Evolutionary conservation across 2,888 invertebrate genomes (phyloP).

Genomic region (Xestia ashworthii): DNA sequence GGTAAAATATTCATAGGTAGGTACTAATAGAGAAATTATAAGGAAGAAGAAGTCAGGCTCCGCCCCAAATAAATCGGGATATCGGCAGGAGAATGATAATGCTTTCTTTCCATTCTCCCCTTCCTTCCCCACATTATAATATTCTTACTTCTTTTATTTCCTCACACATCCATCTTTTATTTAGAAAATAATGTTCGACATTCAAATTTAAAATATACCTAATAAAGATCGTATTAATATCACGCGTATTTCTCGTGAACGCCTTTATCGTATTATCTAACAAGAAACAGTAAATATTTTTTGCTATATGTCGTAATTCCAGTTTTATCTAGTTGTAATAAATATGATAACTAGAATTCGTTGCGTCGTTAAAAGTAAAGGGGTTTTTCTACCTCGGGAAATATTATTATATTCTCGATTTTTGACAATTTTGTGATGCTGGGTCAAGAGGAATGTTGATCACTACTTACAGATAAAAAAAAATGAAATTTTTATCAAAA

Average conservation of each 20-base stretch:
- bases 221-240: background rate
- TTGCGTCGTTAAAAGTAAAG: background rate
- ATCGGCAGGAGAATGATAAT: background rate
- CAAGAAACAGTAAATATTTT: constrained; percentile 25
- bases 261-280: constrained; percentile 45
- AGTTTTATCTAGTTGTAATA: constrained; percentile 42
- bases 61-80: background rate
- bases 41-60: too few relatives aligned
- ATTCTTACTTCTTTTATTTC: background rate
- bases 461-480: background rate
- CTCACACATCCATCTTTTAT: background rate
- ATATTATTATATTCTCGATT: background rate
- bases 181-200: background rate
- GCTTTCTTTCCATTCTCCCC: background rate
- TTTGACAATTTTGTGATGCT: background rate
- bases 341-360: constrained; percentile 27
- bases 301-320: constrained; percentile 2
- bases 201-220: background rate
- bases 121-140: background rate
- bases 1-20: background rate
- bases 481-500: background rate
- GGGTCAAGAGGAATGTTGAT: background rate
- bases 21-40: too few relatives aligned
- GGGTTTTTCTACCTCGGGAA: background rate
- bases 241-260: constrained; percentile 34